Conservation (phyloP, 2,797 vertebrate species). For the Pantherophis alleghaniensis region DNA sequence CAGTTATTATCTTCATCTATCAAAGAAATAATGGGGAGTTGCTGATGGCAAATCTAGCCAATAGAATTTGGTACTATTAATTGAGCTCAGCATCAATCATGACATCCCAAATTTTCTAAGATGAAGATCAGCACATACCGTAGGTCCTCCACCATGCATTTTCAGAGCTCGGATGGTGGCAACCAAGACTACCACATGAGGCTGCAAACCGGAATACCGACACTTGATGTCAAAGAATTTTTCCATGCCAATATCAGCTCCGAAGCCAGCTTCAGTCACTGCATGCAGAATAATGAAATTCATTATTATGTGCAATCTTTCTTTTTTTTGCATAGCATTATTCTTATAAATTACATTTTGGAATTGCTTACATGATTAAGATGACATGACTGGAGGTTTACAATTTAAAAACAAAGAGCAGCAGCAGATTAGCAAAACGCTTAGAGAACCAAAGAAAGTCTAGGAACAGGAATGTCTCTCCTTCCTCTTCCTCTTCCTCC, state of each 20-base stretch:
- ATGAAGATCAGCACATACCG: constrained; percentile 72
- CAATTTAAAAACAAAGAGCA: not conserved
- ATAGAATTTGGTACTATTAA: not conserved
- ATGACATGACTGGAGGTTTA: not conserved
- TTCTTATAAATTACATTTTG: not conserved
- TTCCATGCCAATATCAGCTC: constrained; percentile 99
- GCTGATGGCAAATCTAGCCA: not conserved
- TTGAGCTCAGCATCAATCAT: not conserved
- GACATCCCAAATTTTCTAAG: not conserved
- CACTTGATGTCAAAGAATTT: constrained; percentile 99
- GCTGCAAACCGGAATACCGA: constrained; percentile 89
- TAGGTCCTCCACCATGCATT: constrained; percentile 97
- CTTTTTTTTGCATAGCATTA: not conserved
- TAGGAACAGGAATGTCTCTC: not conserved
- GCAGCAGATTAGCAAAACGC: not conserved
- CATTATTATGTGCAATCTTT: constrained; percentile 7
- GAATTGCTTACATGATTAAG: not conserved
- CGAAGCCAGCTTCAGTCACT: constrained; percentile 98
- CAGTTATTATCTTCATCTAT: not conserved
- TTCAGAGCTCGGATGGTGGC: constrained; percentile 94
- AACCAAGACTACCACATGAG: constrained; percentile 95
- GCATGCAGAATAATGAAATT: constrained; percentile 26
- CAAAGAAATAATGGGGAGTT: not conserved
- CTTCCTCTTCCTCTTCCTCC: not conserved
- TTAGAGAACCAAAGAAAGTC: not conserved